Conservation (phyloP, 92 coral and sea anemone genomes). For the Hydrozoanthus gracilis region DNA sequence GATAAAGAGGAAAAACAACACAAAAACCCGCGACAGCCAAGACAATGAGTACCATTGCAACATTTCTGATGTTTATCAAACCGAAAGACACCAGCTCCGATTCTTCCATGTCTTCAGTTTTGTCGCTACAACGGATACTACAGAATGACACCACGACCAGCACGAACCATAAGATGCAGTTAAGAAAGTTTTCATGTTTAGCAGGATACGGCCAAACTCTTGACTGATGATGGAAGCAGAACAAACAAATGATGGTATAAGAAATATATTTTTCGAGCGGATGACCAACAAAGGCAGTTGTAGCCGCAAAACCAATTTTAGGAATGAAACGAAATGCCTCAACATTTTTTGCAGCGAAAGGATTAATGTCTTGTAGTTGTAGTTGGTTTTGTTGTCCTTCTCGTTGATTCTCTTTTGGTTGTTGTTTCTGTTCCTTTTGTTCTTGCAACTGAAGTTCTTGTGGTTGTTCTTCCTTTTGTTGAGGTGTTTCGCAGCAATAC, state of each 20-base stretch:
- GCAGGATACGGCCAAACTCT: background rate
- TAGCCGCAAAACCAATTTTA: background rate
- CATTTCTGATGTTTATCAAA: background rate
- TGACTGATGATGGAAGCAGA: too few species aligned
- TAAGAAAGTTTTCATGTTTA: background rate
- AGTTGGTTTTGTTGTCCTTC: too few species aligned
- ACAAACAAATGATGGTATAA: conserved; percentile 1
- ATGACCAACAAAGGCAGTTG: background rate
- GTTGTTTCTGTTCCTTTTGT: too few species aligned
- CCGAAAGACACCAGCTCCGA: conserved; percentile 23
- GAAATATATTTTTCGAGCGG: conserved; percentile 12
- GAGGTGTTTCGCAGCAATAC: too few species aligned
- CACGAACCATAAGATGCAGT: background rate
- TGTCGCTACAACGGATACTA: conserved; percentile 34
- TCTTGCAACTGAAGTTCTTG: too few species aligned
- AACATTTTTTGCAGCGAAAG: background rate
- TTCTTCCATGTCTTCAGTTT: background rate
- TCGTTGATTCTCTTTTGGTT: background rate
- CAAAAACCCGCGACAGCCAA: background rate
- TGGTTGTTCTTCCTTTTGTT: too few species aligned
- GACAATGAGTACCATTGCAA: background rate
- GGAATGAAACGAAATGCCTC: conserved; percentile 11
- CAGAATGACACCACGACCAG: conserved; percentile 2
- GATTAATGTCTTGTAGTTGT: too few species aligned
- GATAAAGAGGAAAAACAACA: background rate